Evolutionary conservation across 2,797 vertebrate genomes (phyloP), one percentile per base, ranked within the genome.

Genomic region (Eospalax fontanierii): DNA sequence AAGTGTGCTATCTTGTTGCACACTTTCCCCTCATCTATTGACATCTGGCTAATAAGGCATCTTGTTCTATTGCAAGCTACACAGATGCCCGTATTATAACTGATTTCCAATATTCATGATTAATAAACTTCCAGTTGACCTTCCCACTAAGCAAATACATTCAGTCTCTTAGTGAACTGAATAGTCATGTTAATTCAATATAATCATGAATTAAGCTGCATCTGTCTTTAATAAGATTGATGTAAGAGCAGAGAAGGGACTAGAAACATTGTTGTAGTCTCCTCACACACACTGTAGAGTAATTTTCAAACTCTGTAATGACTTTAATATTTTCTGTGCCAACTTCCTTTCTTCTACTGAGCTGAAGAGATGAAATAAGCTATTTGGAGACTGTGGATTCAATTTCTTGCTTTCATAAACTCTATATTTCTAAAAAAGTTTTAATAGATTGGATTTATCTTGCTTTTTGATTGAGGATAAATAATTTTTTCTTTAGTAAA

Each of bases 141-240:
- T 83, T 94, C n/a, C 79, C 22, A 87, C 40, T 80, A 78, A 76
- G 10, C 6, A 73, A 38, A 33, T 59, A 81, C 68, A 68, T 92
- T 63, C 59, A 50, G 46, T 87, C n/a, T 79, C 38, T 80, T 6
- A 59, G 35, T 81, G 38, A 95, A 30, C 54, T 81, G 40, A 93
- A 57, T 43, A 81, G 26, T 94, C 80, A 92, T 59, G n/a, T 22
- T 93, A 87, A 90, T 84, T 88, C 16, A 94, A 30, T 82, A 76
- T 43, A 80, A 15, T 78, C 46, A n/a, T 65, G 66, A 90, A 73
- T 79, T 85, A 76, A 59, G 28, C 33, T 80, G 22, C 28, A 65
- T 78, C 66, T 84, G 43, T 83, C 76, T 95, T 86, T 75, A 71
- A 3, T 43, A 30, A 95, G 80, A 82, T 79, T 73, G 65, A 50